phyloP scores from a whole-genome alignment of 1,140 invertebrate genomes.

The Aplysia californica region DNA sequence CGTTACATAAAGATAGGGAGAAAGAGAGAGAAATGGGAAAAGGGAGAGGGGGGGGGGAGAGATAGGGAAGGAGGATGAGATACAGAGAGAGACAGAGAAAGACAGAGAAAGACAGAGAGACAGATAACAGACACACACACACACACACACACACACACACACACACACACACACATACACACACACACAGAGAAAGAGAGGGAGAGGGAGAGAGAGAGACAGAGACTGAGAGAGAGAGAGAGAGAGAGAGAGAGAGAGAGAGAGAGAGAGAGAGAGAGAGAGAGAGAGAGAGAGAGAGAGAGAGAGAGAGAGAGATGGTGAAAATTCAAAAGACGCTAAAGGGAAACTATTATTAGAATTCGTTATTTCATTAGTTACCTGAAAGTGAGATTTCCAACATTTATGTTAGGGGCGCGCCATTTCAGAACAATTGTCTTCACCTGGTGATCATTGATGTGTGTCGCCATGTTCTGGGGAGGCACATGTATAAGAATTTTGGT shows the following conservation, averaged over 20 bases:
- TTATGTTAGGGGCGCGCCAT: neutral
- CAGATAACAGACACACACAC: neutral
- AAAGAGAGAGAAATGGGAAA: neutral
- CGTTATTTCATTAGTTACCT: too few relatives aligned
- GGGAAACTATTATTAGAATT: too few relatives aligned
- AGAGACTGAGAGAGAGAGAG: neutral
- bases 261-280: neutral
- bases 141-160: neutral
- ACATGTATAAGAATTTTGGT: too few relatives aligned
- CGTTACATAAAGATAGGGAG: neutral
- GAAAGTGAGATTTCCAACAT: neutral
- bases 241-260: neutral
- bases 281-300: neutral
- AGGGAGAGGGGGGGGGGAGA: neutral
- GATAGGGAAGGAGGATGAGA: neutral
- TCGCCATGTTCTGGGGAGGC: neutral
- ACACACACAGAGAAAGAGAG: neutral
- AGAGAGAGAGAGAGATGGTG: neutral
- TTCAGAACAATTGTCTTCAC: neutral
- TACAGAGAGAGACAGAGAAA: neutral
- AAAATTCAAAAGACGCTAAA: too few relatives aligned
- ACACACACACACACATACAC: neutral
- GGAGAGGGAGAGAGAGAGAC: neutral
- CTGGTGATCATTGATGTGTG: neutral
- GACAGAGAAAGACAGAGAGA: neutral